A percentile compares a stretch with the other conserved stretches of the same genome.
These are phyloP conservation scores for Sinocyclocheilus anophthalmus DNA, from an alignment of 2,113 vertebrate species.

Conservation along the genomic window DNA sequence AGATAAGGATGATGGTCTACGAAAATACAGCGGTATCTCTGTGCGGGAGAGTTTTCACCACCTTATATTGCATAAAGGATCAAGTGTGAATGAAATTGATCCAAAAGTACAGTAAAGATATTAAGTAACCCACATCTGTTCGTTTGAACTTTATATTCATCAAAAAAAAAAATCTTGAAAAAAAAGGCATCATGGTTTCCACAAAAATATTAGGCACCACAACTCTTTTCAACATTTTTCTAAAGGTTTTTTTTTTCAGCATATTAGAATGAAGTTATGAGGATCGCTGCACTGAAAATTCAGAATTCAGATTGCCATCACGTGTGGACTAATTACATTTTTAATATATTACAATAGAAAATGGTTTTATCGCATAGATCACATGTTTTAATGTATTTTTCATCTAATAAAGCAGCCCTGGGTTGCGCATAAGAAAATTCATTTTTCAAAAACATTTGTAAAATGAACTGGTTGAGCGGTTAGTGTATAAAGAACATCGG, in stretches of 20 bases:
- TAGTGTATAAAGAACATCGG: background rate
- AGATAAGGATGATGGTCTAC: too few species aligned
- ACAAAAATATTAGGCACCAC: too few species aligned
- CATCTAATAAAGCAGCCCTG: background rate
- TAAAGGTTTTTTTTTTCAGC: too few species aligned
- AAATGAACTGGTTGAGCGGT: background rate
- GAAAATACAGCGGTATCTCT: slow-evolving; percentile 12
- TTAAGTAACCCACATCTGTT: too few species aligned
- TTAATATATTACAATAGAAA: too few species aligned
- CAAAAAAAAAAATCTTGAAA: too few species aligned
- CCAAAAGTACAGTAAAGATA: background rate
- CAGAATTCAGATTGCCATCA: background rate
- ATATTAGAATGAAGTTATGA: too few species aligned
- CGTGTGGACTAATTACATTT: too few species aligned
- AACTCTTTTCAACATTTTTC: too few species aligned
- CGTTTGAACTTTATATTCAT: too few species aligned
- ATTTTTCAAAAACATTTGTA: background rate
- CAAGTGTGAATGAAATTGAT: background rate
- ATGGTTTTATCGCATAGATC: too few species aligned
- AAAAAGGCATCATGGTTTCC: too few species aligned
- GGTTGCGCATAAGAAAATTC: background rate
- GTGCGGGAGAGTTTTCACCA: background rate
- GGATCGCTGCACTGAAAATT: background rate
- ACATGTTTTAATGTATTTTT: background rate
- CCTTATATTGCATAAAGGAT: background rate